These are phyloP conservation scores for Nomada ruficornis DNA, from an alignment of 2,888 invertebrate species.

Conservation along the genomic window DNA sequence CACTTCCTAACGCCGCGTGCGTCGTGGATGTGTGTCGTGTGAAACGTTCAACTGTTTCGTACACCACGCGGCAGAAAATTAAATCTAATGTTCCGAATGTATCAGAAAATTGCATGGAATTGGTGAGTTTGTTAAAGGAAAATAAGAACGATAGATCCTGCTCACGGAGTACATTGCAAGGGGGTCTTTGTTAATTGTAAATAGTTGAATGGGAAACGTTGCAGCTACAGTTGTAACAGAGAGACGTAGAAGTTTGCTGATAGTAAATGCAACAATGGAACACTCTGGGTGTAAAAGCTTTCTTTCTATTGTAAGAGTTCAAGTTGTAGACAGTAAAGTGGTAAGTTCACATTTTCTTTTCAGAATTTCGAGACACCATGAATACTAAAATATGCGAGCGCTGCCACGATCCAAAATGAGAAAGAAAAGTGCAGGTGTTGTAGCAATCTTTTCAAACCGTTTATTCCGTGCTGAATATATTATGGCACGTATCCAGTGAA, in stretches of 20 bases:
- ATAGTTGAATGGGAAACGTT: neutral
- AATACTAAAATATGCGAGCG: too few relatives aligned
- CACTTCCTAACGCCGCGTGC: neutral
- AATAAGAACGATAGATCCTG: neutral
- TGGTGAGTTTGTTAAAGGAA: conserved; percentile 2
- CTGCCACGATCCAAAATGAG: too few relatives aligned
- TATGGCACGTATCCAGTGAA: too few relatives aligned
- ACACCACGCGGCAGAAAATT: conserved; percentile 18
- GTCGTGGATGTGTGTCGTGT: neutral
- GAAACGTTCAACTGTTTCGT: conserved; percentile 11
- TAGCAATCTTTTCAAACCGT: too few relatives aligned
- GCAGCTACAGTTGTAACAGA: neutral
- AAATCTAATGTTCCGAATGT: neutral
- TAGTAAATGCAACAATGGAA: neutral
- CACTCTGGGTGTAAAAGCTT: neutral
- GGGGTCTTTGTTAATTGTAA: conserved; percentile 5
- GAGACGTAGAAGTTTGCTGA: neutral
- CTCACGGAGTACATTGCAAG: neutral
- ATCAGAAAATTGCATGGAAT: neutral
- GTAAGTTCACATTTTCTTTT: too few relatives aligned
- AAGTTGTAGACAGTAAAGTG: neutral
- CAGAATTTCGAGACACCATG: too few relatives aligned
- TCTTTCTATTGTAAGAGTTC: neutral
- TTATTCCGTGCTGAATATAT: too few relatives aligned
- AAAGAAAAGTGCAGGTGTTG: too few relatives aligned